These are phyloP conservation scores for Agonopterix subpropinquella DNA, from an alignment of 2,888 invertebrate species.

Conservation along the genomic window DNA sequence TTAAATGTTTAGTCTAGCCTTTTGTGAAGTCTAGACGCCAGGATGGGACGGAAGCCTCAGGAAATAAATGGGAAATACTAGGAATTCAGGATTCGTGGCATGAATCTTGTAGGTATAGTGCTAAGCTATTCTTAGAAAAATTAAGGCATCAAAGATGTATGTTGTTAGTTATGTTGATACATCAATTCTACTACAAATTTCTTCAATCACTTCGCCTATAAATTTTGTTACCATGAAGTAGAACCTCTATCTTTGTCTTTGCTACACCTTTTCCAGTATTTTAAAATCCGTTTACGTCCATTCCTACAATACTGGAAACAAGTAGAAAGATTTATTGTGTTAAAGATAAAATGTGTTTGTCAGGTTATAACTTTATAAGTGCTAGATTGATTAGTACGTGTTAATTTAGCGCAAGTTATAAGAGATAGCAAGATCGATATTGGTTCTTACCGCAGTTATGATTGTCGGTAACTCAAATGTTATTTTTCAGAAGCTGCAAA, in stretches of 20 bases:
- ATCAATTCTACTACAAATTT: no score
- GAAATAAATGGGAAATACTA: not conserved
- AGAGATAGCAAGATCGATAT: conserved; percentile 1
- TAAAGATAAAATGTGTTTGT: conserved; percentile 14
- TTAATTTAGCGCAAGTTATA: conserved; percentile 17
- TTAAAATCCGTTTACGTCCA: not conserved
- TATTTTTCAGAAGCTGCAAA: no score
- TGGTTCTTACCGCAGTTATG: not conserved
- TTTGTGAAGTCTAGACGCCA: conserved; percentile 28
- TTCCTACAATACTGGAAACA: not conserved
- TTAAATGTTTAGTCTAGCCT: conserved; percentile 40
- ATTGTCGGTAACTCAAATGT: no score
- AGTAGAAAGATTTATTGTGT: conserved; percentile 1
- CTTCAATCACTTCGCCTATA: no score
- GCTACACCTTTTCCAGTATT: not conserved
- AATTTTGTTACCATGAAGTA: no score
- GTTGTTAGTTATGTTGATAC: no score
- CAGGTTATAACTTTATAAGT: conserved; percentile 45
- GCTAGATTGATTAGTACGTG: conserved; percentile 43
- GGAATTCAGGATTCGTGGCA: not conserved
- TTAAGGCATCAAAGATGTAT: no score
- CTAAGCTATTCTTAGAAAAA: not conserved
- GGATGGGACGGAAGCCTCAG: not conserved
- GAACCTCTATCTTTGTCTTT: no score
- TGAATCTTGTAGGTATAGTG: not conserved